phyloP scores from a whole-genome alignment of 2,797 vertebrate species.

The Galaxias olidus region DNA sequence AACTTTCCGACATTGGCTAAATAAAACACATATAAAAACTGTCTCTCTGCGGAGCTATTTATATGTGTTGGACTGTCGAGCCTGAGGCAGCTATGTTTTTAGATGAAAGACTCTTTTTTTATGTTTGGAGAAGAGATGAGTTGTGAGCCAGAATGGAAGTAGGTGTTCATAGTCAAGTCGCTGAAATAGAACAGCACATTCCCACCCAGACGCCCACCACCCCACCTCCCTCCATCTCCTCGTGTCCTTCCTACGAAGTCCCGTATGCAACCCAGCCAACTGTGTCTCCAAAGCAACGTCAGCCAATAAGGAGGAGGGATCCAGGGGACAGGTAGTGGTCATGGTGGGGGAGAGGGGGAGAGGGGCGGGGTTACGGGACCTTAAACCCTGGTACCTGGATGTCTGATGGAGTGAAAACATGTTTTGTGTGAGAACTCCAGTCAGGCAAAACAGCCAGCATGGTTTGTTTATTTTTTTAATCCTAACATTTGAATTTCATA shows the following conservation, averaged over 20 bases:
- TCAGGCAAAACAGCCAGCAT: conserved; percentile 35
- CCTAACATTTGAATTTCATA: conserved; percentile 50
- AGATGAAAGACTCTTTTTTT: neutral
- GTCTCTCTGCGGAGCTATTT: conserved; percentile 6
- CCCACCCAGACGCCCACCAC: neutral
- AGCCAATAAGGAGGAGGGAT: conserved; percentile 7
- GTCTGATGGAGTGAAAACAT: neutral
- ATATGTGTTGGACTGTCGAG: neutral
- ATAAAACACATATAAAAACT: neutral
- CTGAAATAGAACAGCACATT: conserved; percentile 1
- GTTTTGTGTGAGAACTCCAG: conserved; percentile 13
- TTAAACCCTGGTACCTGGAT: conserved; percentile 4
- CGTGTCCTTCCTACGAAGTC: neutral
- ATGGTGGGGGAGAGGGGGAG: conserved; percentile 2
- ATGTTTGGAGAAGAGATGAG: neutral
- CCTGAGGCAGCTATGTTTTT: neutral
- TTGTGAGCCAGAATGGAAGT: neutral
- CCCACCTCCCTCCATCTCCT: no score
- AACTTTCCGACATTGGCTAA: conserved; percentile 12
- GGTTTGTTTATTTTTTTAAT: conserved; percentile 50
- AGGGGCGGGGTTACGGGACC: neutral
- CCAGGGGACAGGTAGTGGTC: neutral
- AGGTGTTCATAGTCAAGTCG: neutral
- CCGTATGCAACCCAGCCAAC: no score
- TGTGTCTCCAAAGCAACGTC: conserved; percentile 4